Base-by-base conservation (phyloP, 2,797 vertebrate genomes). In the Lagocephalus sceleratus region DNA sequence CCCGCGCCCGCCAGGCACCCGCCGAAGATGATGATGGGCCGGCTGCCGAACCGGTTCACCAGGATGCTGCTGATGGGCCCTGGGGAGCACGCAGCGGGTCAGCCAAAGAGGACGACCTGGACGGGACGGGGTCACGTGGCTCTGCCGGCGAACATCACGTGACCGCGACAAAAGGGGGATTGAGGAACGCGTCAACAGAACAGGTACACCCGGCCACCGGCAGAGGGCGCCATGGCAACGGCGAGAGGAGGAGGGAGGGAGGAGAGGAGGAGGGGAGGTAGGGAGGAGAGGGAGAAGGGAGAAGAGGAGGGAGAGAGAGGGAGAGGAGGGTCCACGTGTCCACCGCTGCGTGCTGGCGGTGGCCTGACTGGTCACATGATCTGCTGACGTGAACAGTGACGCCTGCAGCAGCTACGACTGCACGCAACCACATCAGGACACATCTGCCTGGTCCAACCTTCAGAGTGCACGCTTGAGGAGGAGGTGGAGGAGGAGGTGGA, bases 51-150 rank as follows among this genome's bases (percentile, higher is more conserved):
- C 35, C 88, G 93, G 76, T 99, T 99, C 67, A 99, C 97, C 25
- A 99, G 87, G 81, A 98, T 82, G 70, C 96, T 98, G 92, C 97
- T 98, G 90, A 99, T 85, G 38, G 96, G 96, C 79, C 97, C 97
- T 42, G 40, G 5, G 19, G 17, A 19, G 6, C n/a, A n/a, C n/a
- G n/a, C n/a, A n/a, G n/a, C n/a, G n/a, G n/a, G n/a, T n/a, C n/a
- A n/a, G n/a, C 5, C 3, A 5, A 14, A 35, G 32, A 35, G 12
- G 32, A 35, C 12, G 14, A 14, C 3, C n/a, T n/a, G n/a, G n/a
- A n/a, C n/a, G n/a, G n/a, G 29, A 32, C 4, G 29, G 26, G 26
- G 6, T 2, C 26, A 6, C 26, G 3, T 26, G 26, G 26, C 6
- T 9, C 3, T 89, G 63, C 54, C 57, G 29, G 54, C 21, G 52